These are phyloP conservation scores for Thecophora atra DNA, from an alignment of 2,888 invertebrate genomes.

Conservation along the genomic window DNA sequence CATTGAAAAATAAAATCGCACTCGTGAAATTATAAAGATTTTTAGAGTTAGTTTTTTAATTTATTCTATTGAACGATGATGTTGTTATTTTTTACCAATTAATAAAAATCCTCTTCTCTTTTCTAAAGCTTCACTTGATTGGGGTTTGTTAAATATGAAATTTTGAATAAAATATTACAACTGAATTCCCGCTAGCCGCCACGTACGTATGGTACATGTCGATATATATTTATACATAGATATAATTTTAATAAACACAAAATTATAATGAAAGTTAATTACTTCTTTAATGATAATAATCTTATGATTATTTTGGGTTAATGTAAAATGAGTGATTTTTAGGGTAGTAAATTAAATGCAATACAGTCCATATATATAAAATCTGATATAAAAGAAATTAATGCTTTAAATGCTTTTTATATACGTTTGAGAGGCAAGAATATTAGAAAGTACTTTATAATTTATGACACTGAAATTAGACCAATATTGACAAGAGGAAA, in stretches of 20 bases:
- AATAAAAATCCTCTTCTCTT: slow-evolving; percentile 64
- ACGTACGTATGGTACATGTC: too few species aligned
- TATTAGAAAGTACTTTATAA: not conserved
- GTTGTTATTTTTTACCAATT: slow-evolving; percentile 52
- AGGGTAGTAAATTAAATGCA: not conserved
- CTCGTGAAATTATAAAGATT: slow-evolving; percentile 29
- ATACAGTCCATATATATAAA: not conserved
- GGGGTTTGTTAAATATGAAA: slow-evolving; percentile 34
- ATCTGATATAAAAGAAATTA: slow-evolving; percentile 8
- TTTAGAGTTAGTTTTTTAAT: slow-evolving; percentile 38
- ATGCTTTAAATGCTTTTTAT: not conserved
- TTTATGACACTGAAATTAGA: not conserved
- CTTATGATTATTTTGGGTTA: not conserved
- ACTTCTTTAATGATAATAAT: not conserved
- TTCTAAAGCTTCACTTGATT: slow-evolving; percentile 57
- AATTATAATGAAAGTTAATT: not conserved
- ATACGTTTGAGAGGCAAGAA: not conserved
- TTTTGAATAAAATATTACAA: slow-evolving; percentile 37
- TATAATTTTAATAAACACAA: not conserved
- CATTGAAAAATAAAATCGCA: slow-evolving; percentile 17
- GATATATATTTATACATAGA: not conserved
- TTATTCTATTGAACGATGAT: slow-evolving; percentile 40
- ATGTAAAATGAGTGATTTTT: slow-evolving; percentile 1
- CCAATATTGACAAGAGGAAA: not conserved
- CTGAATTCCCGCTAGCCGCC: slow-evolving; percentile 27